phyloP scores from a whole-genome alignment of 2,797 vertebrate species.

The Alcedo quadribrachys region DNA sequence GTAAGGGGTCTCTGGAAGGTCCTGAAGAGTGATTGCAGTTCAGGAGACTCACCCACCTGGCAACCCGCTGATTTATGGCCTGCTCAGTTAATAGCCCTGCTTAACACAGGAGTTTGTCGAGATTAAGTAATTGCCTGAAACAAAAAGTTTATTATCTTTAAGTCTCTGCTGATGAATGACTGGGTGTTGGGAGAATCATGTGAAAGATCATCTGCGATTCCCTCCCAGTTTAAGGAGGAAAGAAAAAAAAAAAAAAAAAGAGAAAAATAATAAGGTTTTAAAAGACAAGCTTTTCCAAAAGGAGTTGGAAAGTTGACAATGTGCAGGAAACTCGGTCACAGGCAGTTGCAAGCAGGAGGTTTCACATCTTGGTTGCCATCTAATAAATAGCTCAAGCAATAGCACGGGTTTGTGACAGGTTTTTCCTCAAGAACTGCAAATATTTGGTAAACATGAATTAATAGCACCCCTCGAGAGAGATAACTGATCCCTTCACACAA shows the following conservation, averaged over 20 bases:
- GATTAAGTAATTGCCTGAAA: conserved; percentile 89
- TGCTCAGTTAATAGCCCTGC: conserved; percentile 83
- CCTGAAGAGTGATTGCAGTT: conserved; percentile 84
- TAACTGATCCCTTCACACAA: conserved; percentile 9
- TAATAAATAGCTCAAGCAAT: conserved; percentile 6
- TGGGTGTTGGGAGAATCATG: conserved; percentile 73
- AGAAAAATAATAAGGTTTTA: conserved; percentile 34
- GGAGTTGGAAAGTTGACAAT: background rate
- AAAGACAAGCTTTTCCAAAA: conserved; percentile 27
- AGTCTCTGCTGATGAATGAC: conserved; percentile 79
- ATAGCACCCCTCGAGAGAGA: conserved; percentile 30
- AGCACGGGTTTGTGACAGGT: background rate
- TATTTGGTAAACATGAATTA: conserved; percentile 47
- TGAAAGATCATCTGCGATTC: conserved; percentile 77
- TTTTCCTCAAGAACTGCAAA: conserved; percentile 25
- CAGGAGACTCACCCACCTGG: conserved; percentile 85
- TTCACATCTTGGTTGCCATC: background rate
- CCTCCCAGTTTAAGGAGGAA: conserved; percentile 20
- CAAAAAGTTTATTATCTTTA: conserved; percentile 88
- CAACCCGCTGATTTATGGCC: conserved; percentile 86
- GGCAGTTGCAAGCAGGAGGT: background rate
- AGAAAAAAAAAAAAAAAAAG: background rate
- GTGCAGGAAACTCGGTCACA: background rate
- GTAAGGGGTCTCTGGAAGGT: conserved; percentile 80
- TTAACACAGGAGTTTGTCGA: conserved; percentile 85